Base-by-base conservation (phyloP, 23 tunicate genomes). In the Aplidium turbinatum region DNA sequence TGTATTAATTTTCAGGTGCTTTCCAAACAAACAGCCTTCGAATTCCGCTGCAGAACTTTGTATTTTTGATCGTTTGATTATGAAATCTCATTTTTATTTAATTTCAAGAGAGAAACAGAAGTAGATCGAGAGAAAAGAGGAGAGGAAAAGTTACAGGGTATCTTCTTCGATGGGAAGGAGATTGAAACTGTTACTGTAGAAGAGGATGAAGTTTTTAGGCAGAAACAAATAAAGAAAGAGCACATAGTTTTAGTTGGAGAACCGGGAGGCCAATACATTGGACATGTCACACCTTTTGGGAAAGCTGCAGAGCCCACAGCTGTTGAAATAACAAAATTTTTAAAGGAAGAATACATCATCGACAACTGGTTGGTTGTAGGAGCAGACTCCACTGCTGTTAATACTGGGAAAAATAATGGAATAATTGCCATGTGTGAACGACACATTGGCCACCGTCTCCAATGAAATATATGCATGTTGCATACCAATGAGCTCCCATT, bases 401-500 rank as follows among this genome's bases (percentile, higher is more conserved):
- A 60, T 23, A 60, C 67, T 30, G 67, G 67, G 13, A 60, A 60
- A 60, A 38, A 26, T 38, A 26, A 60, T 23, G 35, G 67, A 4
- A 60, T 60, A 9, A 60, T 60, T 60, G 67, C 35, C 9, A 28
- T 16, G 36, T 60, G 35, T 60, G 67, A 60, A 60, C 67, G 35
- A 19, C 21, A 60, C 36, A 29, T 60, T 60, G 67, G 67, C 13
- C 67, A 60, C 31, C 36, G 67, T 23, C 21, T 60, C 13, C 67
- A 60, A 29, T 60, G 35, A 38, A 19, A 60, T 23, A 60, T 24
- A 54, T 29, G 67, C 67, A 29, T 60, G 67, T 23, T 60, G 67
- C 67, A 60, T 23, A 60, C 67, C 67, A 60, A 60, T 60, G n/a
- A 60, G 36, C 67, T 60, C 18, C 67, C 67, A 60, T 23, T 60